Evolutionary conservation across 1,140 invertebrate genomes (phyloP).

Genomic region (Pissodes strobi): DNA sequence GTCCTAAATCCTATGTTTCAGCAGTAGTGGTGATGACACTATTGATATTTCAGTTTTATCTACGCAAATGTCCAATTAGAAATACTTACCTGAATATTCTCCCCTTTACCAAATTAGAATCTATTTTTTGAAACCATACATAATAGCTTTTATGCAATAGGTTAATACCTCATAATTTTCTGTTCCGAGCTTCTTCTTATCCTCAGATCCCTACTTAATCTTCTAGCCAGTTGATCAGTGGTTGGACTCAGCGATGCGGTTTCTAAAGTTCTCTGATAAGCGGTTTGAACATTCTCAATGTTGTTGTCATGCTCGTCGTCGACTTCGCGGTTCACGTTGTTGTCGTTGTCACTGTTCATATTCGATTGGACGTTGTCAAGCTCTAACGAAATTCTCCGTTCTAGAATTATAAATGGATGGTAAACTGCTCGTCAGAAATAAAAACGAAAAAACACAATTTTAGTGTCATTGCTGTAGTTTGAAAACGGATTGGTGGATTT

Average conservation of each 20-base stretch:
- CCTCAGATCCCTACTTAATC: slow-evolving; percentile 72
- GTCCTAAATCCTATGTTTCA: too few species aligned
- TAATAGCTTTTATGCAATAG: background rate
- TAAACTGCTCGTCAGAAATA: too few species aligned
- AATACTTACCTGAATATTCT: too few species aligned
- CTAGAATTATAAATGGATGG: slow-evolving; percentile 49
- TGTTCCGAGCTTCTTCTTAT: slow-evolving; percentile 69
- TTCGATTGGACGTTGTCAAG: slow-evolving; percentile 59
- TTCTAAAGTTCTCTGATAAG: slow-evolving; percentile 74
- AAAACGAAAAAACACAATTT: too few species aligned
- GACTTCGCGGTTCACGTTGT: slow-evolving; percentile 15
- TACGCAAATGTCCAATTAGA: too few species aligned
- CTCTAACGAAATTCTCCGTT: slow-evolving; percentile 70
- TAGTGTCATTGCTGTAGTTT: too few species aligned
- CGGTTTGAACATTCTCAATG: slow-evolving; percentile 64
- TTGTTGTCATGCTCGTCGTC: slow-evolving; percentile 37
- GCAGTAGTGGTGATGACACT: background rate
- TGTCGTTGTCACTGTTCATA: slow-evolving; percentile 34
- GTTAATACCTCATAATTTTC: slow-evolving; percentile 65
- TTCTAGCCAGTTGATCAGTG: slow-evolving; percentile 71
- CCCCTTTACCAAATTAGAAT: too few species aligned
- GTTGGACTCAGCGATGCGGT: slow-evolving; percentile 64
- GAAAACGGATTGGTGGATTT: too few species aligned
- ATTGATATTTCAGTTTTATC: too few species aligned
- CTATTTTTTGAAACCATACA: background rate